Evolutionary conservation across 1,140 invertebrate species (phyloP).

Genomic region (Drosophila saltans): DNA sequence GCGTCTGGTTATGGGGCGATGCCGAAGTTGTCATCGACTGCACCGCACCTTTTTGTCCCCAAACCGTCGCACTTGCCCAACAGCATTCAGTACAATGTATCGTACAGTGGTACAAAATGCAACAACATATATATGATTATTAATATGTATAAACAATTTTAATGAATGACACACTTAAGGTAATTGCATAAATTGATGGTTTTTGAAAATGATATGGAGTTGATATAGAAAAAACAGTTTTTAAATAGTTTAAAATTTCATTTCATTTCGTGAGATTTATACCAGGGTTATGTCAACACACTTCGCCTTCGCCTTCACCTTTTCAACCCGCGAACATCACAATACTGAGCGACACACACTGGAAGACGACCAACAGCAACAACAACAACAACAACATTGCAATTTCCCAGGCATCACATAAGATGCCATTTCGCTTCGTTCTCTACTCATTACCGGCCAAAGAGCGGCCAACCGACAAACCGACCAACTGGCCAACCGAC

Average conservation of each 20-base stretch:
- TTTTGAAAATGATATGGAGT: too few relatives aligned
- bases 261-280: background rate
- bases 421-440: constrained; percentile 48
- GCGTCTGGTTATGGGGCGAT: background rate
- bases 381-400: constrained; percentile 1
- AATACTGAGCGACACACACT: background rate
- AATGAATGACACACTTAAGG: too few relatives aligned
- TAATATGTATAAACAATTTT: too few relatives aligned
- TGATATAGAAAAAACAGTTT: too few relatives aligned
- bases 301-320: background rate
- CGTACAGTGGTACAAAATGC: background rate
- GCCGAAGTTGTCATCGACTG: constrained; percentile 1
- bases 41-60: constrained; percentile 1
- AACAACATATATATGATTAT: background rate
- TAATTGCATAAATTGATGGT: too few relatives aligned
- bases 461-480: constrained; percentile 13
- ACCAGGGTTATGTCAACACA: constrained; percentile 6
- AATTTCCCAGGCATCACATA: constrained; percentile 31
- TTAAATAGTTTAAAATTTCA: too few relatives aligned
- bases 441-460: constrained; percentile 41
- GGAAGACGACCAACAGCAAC: background rate
- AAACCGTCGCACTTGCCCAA: background rate
- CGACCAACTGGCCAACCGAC: constrained; percentile 20
- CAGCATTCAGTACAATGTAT: background rate
- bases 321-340: constrained; percentile 3